Percentiles rank a stretch among this genome's conserved stretches.
These are phyloP conservation scores for Acrobasis suavella DNA, from an alignment of 2,888 invertebrate genomes.

Conservation along the genomic window DNA sequence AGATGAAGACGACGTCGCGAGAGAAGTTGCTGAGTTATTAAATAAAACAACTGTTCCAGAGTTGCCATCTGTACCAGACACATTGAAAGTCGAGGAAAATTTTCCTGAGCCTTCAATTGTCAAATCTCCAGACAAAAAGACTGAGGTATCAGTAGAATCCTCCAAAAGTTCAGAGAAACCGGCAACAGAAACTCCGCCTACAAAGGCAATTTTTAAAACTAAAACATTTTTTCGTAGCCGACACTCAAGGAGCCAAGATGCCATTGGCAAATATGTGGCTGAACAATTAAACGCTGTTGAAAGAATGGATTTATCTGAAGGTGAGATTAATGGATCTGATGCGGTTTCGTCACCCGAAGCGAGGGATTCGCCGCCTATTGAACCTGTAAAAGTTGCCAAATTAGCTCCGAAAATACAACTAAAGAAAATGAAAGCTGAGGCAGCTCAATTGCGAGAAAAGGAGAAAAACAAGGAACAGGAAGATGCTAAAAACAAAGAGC, in stretches of 20 bases:
- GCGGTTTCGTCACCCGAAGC: slow-evolving; percentile 63
- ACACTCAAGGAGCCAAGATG: slow-evolving; percentile 79
- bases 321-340: slow-evolving; percentile 69
- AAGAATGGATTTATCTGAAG: slow-evolving; percentile 67
- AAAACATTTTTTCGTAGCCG: slow-evolving; percentile 81
- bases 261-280: slow-evolving; percentile 78
- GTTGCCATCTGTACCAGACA: slow-evolving; percentile 78
- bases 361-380: slow-evolving; percentile 69
- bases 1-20: slow-evolving; percentile 75
- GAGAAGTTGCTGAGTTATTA: slow-evolving; percentile 83
- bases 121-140: slow-evolving; percentile 74
- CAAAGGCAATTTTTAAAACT: slow-evolving; percentile 79
- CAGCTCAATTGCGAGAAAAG: slow-evolving; percentile 62
- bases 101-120: slow-evolving; percentile 79
- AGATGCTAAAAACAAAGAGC: slow-evolving; percentile 11
- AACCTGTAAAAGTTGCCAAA: slow-evolving; percentile 81
- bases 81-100: slow-evolving; percentile 80
- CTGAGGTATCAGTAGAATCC: slow-evolving; percentile 43
- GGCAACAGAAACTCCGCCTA: slow-evolving; percentile 46
- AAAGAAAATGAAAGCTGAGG: slow-evolving; percentile 78
- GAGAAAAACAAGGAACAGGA: slow-evolving; percentile 34
- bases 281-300: slow-evolving; percentile 75
- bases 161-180: slow-evolving; percentile 45
- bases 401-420: slow-evolving; percentile 79
- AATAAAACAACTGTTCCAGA: slow-evolving; percentile 83